Percentiles rank a stretch among this genome's conserved stretches.
phyloP scores from a whole-genome alignment of 2,797 vertebrate genomes.

The Nannoperca obscura region DNA sequence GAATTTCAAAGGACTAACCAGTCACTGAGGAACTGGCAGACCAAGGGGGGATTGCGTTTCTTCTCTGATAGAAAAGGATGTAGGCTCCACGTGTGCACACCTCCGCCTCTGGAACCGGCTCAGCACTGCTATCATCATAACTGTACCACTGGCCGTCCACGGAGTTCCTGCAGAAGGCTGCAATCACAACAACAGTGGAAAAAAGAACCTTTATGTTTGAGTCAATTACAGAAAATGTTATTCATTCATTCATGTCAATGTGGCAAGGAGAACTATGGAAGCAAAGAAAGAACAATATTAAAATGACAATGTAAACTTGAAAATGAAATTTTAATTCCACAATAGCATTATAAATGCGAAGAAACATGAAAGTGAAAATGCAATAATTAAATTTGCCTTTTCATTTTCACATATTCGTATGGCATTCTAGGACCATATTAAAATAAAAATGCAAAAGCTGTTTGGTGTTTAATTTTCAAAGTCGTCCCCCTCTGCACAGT shows the following conservation, averaged over 20 bases:
- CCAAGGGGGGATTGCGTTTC: constrained; percentile 89
- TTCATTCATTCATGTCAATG: neutral
- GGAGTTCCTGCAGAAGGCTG: constrained; percentile 95
- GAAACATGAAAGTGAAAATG: too few relatives aligned
- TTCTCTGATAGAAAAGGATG: constrained; percentile 96
- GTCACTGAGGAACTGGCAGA: constrained; percentile 88
- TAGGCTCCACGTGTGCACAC: constrained; percentile 93
- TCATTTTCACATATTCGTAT: too few relatives aligned
- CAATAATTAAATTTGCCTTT: too few relatives aligned
- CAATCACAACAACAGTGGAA: neutral
- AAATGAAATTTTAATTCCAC: too few relatives aligned
- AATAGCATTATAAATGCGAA: too few relatives aligned
- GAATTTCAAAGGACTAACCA: constrained; percentile 80
- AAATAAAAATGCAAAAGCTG: too few relatives aligned
- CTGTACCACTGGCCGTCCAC: constrained; percentile 95
- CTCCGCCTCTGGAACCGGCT: constrained; percentile 87
- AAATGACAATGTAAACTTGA: too few relatives aligned
- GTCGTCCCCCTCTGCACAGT: too few relatives aligned
- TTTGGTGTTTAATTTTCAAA: too few relatives aligned
- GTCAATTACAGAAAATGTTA: neutral
- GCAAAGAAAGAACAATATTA: too few relatives aligned
- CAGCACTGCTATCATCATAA: constrained; percentile 92
- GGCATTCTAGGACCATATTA: too few relatives aligned
- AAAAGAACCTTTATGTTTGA: neutral
- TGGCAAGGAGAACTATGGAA: too few relatives aligned